These are phyloP conservation scores for Agrochola lychnidis DNA, from an alignment of 2,888 invertebrate species.

Conservation along the genomic window DNA sequence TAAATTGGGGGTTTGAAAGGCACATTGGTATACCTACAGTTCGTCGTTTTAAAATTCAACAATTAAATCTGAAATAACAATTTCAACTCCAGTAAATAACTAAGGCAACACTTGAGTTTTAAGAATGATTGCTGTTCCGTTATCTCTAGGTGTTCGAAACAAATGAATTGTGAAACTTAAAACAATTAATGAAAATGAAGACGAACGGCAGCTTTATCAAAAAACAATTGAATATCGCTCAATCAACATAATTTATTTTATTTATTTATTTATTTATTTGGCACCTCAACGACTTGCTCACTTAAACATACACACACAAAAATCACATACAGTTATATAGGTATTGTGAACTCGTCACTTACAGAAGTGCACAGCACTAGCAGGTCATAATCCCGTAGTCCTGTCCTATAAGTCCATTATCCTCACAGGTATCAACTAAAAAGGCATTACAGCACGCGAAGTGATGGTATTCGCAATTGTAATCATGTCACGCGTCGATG, in stretches of 20 bases:
- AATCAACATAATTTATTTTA: too few species aligned
- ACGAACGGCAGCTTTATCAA: not conserved
- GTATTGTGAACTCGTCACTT: too few species aligned
- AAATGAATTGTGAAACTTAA: not conserved
- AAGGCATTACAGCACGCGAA: conserved; percentile 43
- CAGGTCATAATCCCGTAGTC: too few species aligned
- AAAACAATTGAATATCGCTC: not conserved
- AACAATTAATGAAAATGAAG: conserved; percentile 1
- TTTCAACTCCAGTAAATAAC: not conserved
- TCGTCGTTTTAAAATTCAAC: too few species aligned
- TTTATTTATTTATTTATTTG: too few species aligned
- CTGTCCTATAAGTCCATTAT: conserved; percentile 28
- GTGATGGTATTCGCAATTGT: conserved; percentile 44
- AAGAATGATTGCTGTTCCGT: not conserved
- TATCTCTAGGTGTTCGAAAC: not conserved
- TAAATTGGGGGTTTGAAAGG: not conserved
- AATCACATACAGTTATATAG: too few species aligned
- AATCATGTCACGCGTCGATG: conserved; percentile 36
- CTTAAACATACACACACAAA: too few species aligned
- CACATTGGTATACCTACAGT: not conserved
- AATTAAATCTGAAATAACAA: not conserved
- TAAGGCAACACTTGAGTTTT: not conserved
- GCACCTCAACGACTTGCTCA: too few species aligned
- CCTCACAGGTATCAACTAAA: conserved; percentile 3
- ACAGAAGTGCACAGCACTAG: too few species aligned